Evolutionary conservation across 2,888 invertebrate genomes (phyloP), one percentile per base, ranked within the genome.

Genomic region (Lasioglossum malachurum): DNA sequence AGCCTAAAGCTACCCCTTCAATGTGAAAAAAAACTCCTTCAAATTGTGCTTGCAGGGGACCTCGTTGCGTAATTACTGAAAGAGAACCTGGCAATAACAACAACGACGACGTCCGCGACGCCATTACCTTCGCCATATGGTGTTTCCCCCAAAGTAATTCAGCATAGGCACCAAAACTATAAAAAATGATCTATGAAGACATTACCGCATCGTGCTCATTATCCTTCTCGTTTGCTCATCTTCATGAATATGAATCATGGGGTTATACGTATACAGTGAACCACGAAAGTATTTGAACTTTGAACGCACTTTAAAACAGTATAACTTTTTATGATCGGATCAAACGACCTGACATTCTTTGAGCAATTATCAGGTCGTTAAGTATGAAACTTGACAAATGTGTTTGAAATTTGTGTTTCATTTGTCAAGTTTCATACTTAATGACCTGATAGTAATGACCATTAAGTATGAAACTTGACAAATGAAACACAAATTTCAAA

Each of bases 71-170:
- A 89, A 89, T 89, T 86, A 83, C 85, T 75, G 69, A 76, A 75
- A 80, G 60, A 80, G 84, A 83, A 83, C 75, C 78, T 49, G 86
- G 78, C 76, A 87, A 90, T 90, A 90, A 82, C 80, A 79, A 85
- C 85, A 79, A 80, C 90, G 60, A 67, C 81, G 78, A 80, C 81
- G 84, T 73, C 82, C 73, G 77, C 82, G 81, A 53, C 71, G 76
- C 67, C 71, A 76, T 80, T 78, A 73, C 86, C 88, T 86, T 91
- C 87, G 82, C 89, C 92, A 92, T 92, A 92, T 93, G 92, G 88
- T 80, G 83, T 64, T 83, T 85, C 90, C 86, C 87, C 74, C 64
- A 31, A 81, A 81, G 83, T 73, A 79, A 71, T 71, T 77, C 78
- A 87, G 90, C 46, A 16, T 82, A 86, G 83, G 83, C 86, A 64